Evolutionary conservation across 2,113 vertebrate species (phyloP), one percentile per base, ranked within the genome.

Genomic region (Clarias magur): DNA sequence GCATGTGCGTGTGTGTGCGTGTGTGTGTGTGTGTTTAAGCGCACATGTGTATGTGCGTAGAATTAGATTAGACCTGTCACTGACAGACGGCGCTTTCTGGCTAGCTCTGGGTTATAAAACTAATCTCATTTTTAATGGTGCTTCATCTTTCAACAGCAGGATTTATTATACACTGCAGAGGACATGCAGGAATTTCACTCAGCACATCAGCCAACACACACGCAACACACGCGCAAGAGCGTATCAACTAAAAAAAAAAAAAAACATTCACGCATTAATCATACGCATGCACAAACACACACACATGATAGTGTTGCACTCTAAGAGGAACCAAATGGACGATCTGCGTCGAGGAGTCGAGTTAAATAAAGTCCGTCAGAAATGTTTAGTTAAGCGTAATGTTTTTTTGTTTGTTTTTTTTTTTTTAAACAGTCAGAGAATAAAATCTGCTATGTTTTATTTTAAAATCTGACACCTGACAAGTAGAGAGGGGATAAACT

Each of bases 81-180:
- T 79, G 84, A 79, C 84, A 80, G 76, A 86, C 85, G 38, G 13
- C 23, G 54, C 63, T 34, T 86, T 80, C 78, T 86, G 75, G 75
- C 85, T 79, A 5, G 38, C 85, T 86, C 63, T 80, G 25, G 30
- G 62, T 80, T 38, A 86, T 80, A 68, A 86, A 85, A 60, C 38
- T 85, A 72, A 84, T 84, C 48, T 85, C 62, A 65, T 67, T 79
- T 86, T 80, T 86, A 86, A 86, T 80, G 85, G 34, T 54, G 67
- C 85, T 80, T 65, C 62, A 57, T 67, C 85, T 38, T 80, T 70
- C 48, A 70, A 59, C 56, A 72, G 53, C 57, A 81, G 79, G 79
- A 81, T 81, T 81, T 81, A 81, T 81, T 60, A 81, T 81, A 62
- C 59, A 38, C 30, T 81, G 79, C 62, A 62, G 30, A 62, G 59